Conservation (phyloP, 1,140 invertebrate species). For the Wiebesia pumilae region DNA sequence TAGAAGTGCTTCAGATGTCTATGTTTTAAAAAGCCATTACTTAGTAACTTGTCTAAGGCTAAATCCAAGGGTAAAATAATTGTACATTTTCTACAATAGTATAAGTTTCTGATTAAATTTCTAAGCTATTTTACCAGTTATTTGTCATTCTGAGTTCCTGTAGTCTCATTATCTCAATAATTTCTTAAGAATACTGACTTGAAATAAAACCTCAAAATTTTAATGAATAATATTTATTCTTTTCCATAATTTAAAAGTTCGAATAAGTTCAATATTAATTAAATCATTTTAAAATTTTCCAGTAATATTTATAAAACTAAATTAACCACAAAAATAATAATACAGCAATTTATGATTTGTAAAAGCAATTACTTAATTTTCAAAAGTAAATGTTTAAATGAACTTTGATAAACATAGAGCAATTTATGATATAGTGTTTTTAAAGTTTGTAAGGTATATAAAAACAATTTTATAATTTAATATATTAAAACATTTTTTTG, state of each 20-base stretch:
- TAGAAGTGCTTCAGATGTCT: slow-evolving; percentile 7
- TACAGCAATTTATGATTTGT: neutral
- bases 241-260: slow-evolving; percentile 17
- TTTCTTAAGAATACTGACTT: slow-evolving; percentile 38
- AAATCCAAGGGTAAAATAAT: slow-evolving; percentile 28
- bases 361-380: neutral
- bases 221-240: slow-evolving; percentile 2
- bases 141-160: slow-evolving; percentile 11
- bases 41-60: neutral
- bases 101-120: slow-evolving; percentile 5
- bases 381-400: neutral
- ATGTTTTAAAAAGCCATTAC: neutral
- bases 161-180: slow-evolving; percentile 35
- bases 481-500: neutral
- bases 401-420: neutral
- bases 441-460: neutral
- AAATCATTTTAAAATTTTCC: neutral
- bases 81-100: neutral
- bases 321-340: neutral
- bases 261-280: slow-evolving; percentile 21
- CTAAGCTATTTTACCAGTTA: slow-evolving; percentile 14
- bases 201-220: slow-evolving; percentile 33
- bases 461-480: neutral
- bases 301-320: neutral
- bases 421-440: neutral